Evolutionary conservation across 2,888 invertebrate species (phyloP).

Genomic region (Dicranocentrus wangi): DNA sequence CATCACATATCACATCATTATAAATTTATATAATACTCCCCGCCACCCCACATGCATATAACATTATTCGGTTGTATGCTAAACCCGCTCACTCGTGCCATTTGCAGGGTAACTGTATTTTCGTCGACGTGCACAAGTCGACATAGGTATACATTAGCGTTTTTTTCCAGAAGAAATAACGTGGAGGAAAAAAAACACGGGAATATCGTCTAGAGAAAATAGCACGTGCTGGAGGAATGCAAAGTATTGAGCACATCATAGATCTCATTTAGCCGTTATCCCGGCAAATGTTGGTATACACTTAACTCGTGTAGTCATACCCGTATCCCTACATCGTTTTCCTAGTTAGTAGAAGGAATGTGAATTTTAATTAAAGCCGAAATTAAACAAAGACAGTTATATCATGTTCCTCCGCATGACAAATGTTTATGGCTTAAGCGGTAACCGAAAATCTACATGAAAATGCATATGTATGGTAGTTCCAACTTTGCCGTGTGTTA

Average conservation of each 20-base stretch:
- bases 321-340: no score
- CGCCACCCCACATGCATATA: background rate
- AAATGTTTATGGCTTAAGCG: conserved; percentile 54
- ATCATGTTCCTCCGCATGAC: conserved; percentile 41
- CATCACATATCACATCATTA: conserved; percentile 36
- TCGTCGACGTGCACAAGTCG: background rate
- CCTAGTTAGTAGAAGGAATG: conserved; percentile 37
- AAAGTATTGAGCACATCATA: conserved; percentile 11
- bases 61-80: background rate
- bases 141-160: no score
- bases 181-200: background rate
- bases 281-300: background rate
- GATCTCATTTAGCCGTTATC: background rate
- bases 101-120: background rate
- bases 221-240: conserved; percentile 10
- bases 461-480: background rate
- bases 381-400: conserved; percentile 40
- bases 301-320: no score
- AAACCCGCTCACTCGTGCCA: background rate
- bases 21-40: conserved; percentile 36
- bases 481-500: no score
- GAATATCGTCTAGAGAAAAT: background rate
- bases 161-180: background rate
- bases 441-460: conserved; percentile 25
- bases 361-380: conserved; percentile 55